A percentile compares a stretch with the other conserved stretches of the same genome.
These are phyloP conservation scores for Microctonus hyperodae DNA, from an alignment of 2,888 invertebrate genomes.

Conservation along the genomic window DNA sequence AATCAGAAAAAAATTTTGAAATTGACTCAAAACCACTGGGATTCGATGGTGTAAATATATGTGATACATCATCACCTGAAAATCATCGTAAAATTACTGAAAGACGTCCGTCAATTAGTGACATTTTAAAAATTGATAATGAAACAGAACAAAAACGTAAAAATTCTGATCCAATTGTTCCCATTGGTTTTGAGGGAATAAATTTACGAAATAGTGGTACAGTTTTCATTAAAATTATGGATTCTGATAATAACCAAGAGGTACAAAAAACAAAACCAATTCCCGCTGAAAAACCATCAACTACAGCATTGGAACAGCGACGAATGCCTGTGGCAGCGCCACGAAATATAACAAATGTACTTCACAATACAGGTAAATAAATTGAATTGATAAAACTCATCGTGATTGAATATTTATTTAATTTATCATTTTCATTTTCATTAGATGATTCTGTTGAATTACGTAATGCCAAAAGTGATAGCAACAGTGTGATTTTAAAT, in stretches of 20 bases:
- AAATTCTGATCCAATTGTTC: conserved; percentile 32
- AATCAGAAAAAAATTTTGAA: conserved; percentile 32
- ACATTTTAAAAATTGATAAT: conserved; percentile 32
- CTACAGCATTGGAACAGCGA: conserved; percentile 60
- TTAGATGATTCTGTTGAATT: conserved; percentile 65
- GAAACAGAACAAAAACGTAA: conserved; percentile 37
- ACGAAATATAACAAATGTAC: conserved; percentile 57
- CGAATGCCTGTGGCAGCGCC: conserved; percentile 68
- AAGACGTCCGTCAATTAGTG: conserved; percentile 37
- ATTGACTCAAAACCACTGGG: conserved; percentile 38
- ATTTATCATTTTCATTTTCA: conserved; percentile 10
- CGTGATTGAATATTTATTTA: neutral
- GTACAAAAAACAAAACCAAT: conserved; percentile 48
- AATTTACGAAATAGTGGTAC: conserved; percentile 59
- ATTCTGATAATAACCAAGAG: conserved; percentile 41
- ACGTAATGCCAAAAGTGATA: conserved; percentile 63
- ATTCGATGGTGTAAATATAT: conserved; percentile 35
- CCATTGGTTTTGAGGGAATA: conserved; percentile 41
- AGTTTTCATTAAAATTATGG: conserved; percentile 61
- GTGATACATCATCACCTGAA: conserved; percentile 28
- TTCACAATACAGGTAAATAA: conserved; percentile 43
- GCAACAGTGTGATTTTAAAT: conserved; percentile 43
- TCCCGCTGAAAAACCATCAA: conserved; percentile 54
- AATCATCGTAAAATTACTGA: conserved; percentile 35
- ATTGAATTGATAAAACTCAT: neutral